These are phyloP conservation scores for Diarsia rubi DNA, from an alignment of 2,888 invertebrate genomes.

Conservation along the genomic window DNA sequence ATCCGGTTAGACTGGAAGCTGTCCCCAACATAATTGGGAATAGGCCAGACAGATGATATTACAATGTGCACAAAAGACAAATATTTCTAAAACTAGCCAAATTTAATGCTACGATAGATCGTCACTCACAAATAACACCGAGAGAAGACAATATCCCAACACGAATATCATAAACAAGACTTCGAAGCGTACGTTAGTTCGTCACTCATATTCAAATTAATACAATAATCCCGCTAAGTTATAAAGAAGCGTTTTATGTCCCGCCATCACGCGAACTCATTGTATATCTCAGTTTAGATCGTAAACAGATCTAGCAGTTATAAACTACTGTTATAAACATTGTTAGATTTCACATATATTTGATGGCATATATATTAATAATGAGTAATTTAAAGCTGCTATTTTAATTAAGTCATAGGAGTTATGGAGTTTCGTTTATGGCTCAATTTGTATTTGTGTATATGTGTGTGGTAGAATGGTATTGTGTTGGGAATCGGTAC, in stretches of 20 bases:
- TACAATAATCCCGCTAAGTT: constrained; percentile 63
- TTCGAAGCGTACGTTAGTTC: constrained; percentile 44
- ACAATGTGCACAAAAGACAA: constrained; percentile 1
- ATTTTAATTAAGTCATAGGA: constrained; percentile 58
- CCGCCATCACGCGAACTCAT: constrained; percentile 63
- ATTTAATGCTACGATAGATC: constrained; percentile 6
- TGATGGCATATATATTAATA: constrained; percentile 45
- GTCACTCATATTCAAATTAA: constrained; percentile 69
- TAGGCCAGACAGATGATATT: too few species aligned
- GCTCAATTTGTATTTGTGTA: constrained; percentile 41
- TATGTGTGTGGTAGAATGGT: constrained; percentile 19
- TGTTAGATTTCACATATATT: constrained; percentile 55
- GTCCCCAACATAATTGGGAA: too few species aligned
- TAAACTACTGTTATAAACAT: constrained; percentile 60
- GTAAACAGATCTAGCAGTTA: constrained; percentile 64
- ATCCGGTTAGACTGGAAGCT: too few species aligned
- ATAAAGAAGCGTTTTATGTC: constrained; percentile 66
- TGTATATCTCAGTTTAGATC: constrained; percentile 60
- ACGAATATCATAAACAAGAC: constrained; percentile 62
- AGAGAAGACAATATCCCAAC: constrained; percentile 38
- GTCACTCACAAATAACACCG: constrained; percentile 31
- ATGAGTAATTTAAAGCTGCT: constrained; percentile 55
- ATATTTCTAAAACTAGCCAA: constrained; percentile 15
- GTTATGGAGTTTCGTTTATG: constrained; percentile 51
- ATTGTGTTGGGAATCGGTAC: constrained; percentile 33